Percentiles rank a stretch among this genome's conserved stretches.
Conservation (phyloP, 2,797 vertebrate genomes). For the Lacerta viridis region DNA sequence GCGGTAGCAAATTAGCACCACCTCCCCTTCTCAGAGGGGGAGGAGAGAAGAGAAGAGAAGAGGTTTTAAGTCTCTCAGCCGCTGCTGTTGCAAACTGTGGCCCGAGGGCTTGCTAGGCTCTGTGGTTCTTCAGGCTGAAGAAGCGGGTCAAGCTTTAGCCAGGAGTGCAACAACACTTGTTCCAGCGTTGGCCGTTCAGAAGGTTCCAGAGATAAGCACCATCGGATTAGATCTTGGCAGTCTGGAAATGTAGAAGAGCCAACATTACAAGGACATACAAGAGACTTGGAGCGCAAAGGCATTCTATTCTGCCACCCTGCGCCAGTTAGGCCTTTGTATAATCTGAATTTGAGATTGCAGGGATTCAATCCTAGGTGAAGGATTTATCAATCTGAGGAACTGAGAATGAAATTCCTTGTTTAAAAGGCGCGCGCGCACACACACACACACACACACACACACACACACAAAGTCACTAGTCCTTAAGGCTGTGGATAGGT, state of each 20-base stretch:
- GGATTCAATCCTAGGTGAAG: background rate
- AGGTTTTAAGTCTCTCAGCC: slow-evolving; percentile 1
- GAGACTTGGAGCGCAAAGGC: background rate
- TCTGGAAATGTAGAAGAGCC: slow-evolving; percentile 69
- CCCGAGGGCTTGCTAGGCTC: slow-evolving; percentile 36
- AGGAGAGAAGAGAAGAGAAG: background rate
- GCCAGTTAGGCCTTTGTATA: background rate
- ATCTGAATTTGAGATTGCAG: background rate
- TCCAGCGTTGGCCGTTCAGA: slow-evolving; percentile 85
- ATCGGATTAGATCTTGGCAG: slow-evolving; percentile 85
- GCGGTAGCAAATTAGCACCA: background rate
- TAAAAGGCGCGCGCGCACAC: background rate
- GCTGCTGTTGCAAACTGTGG: slow-evolving; percentile 31
- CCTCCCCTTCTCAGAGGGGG: slow-evolving; percentile 19
- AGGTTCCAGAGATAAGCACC: slow-evolving; percentile 84
- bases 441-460: background rate
- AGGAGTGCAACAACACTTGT: slow-evolving; percentile 85
- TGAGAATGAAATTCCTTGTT: background rate
- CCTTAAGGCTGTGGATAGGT: background rate
- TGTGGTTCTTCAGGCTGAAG: slow-evolving; percentile 46
- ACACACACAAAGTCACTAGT: background rate
- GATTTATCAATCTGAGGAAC: background rate
- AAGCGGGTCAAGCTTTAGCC: slow-evolving; percentile 75
- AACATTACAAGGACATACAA: slow-evolving; percentile 4
- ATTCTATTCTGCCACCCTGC: too few relatives aligned